Base-by-base conservation (phyloP, 2,888 invertebrate species). In the Octonoba sinensis region DNA sequence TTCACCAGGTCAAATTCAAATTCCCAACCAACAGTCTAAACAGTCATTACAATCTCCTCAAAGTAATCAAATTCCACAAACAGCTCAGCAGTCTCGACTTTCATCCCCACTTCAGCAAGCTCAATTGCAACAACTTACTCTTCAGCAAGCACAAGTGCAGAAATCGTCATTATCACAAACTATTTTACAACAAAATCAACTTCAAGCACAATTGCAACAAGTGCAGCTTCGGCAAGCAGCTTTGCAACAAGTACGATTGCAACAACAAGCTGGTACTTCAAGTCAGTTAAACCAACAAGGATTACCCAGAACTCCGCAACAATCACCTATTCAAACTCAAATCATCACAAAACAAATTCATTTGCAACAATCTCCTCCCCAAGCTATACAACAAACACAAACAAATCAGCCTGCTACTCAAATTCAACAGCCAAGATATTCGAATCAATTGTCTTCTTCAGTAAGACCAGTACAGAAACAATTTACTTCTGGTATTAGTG, bases 361-460 rank as follows among this genome's bases (percentile, higher is more conserved):
- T 13, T 64, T 83, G 66, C 83, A 79, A 54, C 79, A 65, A n/a
- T 73, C 66, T 13, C 62, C 59, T 22, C 60, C 72, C 18, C 77
- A 59, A 46, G 22, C 36, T 27, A 12, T 64, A 44, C 74, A 81
- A 18, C 79, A 79, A 15, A 46, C 60, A 36, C 62, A 60, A 18
- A 47, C 71, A 36, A 65, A 70, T n/a, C 84, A 84, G 22, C 72
- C 49, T n/a, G 72, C 67, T 51, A 65, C 73, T 59, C 84, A 71
- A 54, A 44, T 57, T 36, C 82, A 72, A n/a, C 73, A 70, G 18
- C 64, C 47, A 13, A 75, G 74, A 47, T 75, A 72, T 88, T 84
- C 84, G 62, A 82, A 83, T 51, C 86, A 85, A 62, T 86, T 85
- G 74, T 85, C 83, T 13, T 85, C 85, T 64, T 56, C 83, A 27